Evolutionary conservation across 2,888 invertebrate genomes (phyloP).

Genomic region (Phengaris alcon): DNA sequence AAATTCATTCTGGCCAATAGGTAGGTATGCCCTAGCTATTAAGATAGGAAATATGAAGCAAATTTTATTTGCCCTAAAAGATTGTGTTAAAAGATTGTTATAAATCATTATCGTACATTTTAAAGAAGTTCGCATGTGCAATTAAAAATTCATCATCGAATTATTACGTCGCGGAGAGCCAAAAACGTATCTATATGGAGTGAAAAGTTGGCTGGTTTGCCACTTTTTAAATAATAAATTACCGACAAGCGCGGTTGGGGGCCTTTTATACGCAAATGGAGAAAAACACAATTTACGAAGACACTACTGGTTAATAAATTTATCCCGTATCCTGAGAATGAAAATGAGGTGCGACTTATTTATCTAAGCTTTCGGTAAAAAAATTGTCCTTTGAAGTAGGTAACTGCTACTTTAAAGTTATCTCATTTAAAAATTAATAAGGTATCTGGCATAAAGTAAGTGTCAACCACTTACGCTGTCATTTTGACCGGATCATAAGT

Average conservation of each 20-base stretch:
- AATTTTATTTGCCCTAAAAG: too few species aligned
- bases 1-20: too few species aligned
- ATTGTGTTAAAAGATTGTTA: background rate
- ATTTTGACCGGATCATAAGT: too few species aligned
- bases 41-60: too few species aligned
- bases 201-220: conserved; percentile 25
- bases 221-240: conserved; percentile 26
- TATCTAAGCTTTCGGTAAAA: background rate
- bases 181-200: background rate
- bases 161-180: conserved; percentile 4
- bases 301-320: background rate
- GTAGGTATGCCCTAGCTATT: too few species aligned
- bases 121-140: background rate
- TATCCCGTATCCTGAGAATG: background rate
- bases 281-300: conserved; percentile 15
- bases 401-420: background rate
- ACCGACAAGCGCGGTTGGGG: conserved; percentile 12
- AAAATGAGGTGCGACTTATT: conserved; percentile 1
- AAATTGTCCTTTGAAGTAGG: background rate
- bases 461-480: background rate
- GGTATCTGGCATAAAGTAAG: background rate
- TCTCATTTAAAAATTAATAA: background rate
- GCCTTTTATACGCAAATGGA: background rate
- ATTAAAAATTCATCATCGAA: conserved; percentile 18
- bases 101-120: background rate